These are phyloP conservation scores for Anisognathus igniventris DNA, from an alignment of 2,797 vertebrate species.

Conservation along the genomic window DNA sequence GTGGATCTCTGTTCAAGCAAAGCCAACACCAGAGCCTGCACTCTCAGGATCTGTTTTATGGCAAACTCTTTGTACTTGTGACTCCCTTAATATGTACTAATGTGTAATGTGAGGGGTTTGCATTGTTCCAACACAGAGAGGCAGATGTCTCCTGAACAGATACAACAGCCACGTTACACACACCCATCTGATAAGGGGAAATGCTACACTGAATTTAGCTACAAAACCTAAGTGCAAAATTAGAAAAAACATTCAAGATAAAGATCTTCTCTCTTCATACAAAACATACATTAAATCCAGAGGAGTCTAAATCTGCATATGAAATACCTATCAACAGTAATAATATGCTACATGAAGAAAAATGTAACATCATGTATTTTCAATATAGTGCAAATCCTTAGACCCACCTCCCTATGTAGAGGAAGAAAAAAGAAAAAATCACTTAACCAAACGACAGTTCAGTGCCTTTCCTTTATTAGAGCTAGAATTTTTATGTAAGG, in stretches of 20 bases:
- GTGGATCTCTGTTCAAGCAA: not conserved
- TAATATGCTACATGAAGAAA: not conserved
- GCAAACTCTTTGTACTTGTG: not conserved
- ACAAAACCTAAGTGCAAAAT: not conserved
- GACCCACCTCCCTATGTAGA: not conserved
- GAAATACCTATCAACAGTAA: not conserved
- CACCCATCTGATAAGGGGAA: not conserved
- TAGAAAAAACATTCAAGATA: not conserved
- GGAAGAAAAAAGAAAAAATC: not conserved
- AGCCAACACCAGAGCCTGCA: not conserved
- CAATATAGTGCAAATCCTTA: not conserved
- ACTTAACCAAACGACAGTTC: not conserved
- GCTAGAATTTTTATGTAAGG: slow-evolving; percentile 38
- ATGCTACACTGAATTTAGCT: not conserved
- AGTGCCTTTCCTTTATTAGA: slow-evolving; percentile 11
- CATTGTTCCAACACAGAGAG: not conserved
- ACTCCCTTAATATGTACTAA: not conserved
- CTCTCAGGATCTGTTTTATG: not conserved
- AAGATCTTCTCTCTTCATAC: not conserved
- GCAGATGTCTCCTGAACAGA: not conserved
- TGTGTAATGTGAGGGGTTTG: not conserved
- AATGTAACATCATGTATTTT: not conserved
- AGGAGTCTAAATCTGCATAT: not conserved
- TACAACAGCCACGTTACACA: not conserved
- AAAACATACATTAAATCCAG: not conserved